Evolutionary conservation across 1,140 invertebrate genomes (phyloP).

Genomic region (Lethrus apterus): DNA sequence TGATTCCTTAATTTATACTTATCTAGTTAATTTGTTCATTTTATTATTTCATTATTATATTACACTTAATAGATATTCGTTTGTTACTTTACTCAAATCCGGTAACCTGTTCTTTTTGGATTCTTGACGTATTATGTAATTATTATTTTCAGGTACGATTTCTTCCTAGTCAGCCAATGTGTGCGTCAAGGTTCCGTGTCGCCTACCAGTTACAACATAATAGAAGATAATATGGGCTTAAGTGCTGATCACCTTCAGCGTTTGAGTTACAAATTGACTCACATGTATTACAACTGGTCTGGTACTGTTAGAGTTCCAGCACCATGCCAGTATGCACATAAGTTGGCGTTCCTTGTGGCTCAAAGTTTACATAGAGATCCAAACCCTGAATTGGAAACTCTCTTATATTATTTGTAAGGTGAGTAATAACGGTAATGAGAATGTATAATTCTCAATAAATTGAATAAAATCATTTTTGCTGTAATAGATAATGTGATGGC

Average conservation of each 20-base stretch:
- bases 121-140: too few relatives aligned
- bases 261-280: slow-evolving; percentile 71
- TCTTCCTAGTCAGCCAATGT: slow-evolving; percentile 71
- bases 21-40: too few relatives aligned
- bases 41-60: too few relatives aligned
- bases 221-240: slow-evolving; percentile 56
- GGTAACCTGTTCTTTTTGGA: too few relatives aligned
- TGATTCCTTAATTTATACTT: too few relatives aligned
- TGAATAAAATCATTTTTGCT: too few relatives aligned
- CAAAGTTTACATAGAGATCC: slow-evolving; percentile 59
- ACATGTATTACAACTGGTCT: slow-evolving; percentile 78
- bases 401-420: slow-evolving; percentile 53
- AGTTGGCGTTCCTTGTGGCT: slow-evolving; percentile 72
- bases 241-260: slow-evolving; percentile 62
- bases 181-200: slow-evolving; percentile 73
- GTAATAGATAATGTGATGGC: too few relatives aligned
- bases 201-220: slow-evolving; percentile 74
- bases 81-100: too few relatives aligned
- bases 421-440: too few relatives aligned
- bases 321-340: slow-evolving; percentile 82
- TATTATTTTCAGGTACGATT: slow-evolving; percentile 83
- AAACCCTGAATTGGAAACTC: slow-evolving; percentile 38
- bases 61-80: too few relatives aligned
- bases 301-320: slow-evolving; percentile 78
- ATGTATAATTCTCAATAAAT: too few relatives aligned